Base-by-base conservation (phyloP, 1,140 invertebrate genomes). In the Goniozus legneri region DNA sequence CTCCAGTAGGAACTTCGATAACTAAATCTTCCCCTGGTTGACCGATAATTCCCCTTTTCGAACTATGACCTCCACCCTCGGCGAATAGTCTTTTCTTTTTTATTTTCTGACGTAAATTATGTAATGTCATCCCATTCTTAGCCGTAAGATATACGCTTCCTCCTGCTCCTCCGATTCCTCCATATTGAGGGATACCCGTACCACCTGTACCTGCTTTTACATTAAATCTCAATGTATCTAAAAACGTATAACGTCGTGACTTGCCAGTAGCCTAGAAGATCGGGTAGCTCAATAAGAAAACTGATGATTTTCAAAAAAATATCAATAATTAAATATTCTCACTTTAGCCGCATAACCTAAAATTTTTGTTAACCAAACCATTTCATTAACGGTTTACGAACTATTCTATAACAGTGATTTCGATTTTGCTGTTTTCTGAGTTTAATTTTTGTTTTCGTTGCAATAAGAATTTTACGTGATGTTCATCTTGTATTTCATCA, bases 141-240 rank as follows among this genome's bases (percentile, higher is more conserved):
- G 84, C 87, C 24, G 83, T 64, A 13, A 89, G 73, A 62, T 82
- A 84, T 10, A 96, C 82, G 76, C 87, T 83, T 12, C 93, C 93
- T 13, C 93, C 93, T 67, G 83, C 81, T 0, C 93, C 93, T 16
- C 93, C 92, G 8, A 87, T 64, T 3, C 92, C 92, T 10, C 91
- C 91, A 72, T 83, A 92, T 56, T 82, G 80, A 1, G 87, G 84
- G 32, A 84, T 66, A 1, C 92, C 92, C 62, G 82, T 75, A 24
- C 87, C 89, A 8, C 92, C 92, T 22, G 79, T 73, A 13, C 91
- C 91, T 15, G 82, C 89, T 65, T 80, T 82, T 2, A 91, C 87
- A 58, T 80, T 78, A 27, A 94, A 60, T 56, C 82, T 75, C 14
- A 92, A 67, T 1, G 81, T 81, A 69, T 94, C 91, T 22, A 90